Evolutionary conservation across 2,888 invertebrate genomes (phyloP), one percentile per base, ranked within the genome.

Genomic region (Drosophila nigricruria): DNA sequence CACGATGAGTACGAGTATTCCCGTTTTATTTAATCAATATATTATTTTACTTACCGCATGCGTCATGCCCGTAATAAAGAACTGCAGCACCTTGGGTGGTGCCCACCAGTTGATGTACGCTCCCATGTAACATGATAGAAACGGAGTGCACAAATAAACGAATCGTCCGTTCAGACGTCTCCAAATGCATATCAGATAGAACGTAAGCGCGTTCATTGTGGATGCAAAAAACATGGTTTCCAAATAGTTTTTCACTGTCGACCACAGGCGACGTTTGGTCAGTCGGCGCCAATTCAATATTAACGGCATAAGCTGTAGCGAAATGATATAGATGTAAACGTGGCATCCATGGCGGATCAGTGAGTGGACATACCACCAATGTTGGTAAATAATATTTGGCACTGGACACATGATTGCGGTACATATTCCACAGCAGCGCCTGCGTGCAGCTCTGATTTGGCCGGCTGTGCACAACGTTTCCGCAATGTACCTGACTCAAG

Each of bases 351-450:
- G 2, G 8, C 2, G 3, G 36, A 34, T 36, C 1, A 14, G 10
- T 5, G 8, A 9, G 10, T 12, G 12, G 23, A 67, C 75, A 34
- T 34, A 80, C 88, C 83, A 84, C 16, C 18, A 84, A 34, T 18
- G 83, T 5, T 0, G 85, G 89, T 16, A 66, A 38, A 63, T 83
- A 88, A 32, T 76, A 86, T 59, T 73, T 75, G 0, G 64, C 61
- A 43, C 87, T 73, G 18, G 81, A 83, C 42, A 88, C 54, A 70
- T 83, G 74, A 68, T 86, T 88, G 1, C 88, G 76, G 40, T 71
- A 88, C 3, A 85, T 5, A 61, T 58, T 80, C 83, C 83, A 88
- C n/a, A 88, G 42, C 5, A 82, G 38, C 1, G 78, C 70, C 50
- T 82, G 30, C 0, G 65, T 74, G 58, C 84, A 85, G 36, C 64